Evolutionary conservation across 1,140 invertebrate species (phyloP), one percentile per base, ranked within the genome.

Genomic region (Schlechtendalia chinensis): DNA sequence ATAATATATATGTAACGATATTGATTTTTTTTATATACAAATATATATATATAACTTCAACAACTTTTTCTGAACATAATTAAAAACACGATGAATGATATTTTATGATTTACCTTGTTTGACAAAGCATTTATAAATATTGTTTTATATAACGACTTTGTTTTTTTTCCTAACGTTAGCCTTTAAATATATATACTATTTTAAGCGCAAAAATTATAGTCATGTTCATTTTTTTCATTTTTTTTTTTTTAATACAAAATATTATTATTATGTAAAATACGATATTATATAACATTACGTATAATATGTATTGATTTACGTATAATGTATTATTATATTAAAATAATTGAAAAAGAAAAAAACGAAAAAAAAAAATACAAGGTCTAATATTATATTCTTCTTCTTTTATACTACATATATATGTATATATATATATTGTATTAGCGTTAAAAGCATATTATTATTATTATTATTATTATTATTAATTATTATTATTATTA

Each of bases 1-100:
- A n/a, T n/a, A n/a, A n/a, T n/a, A n/a, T n/a, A n/a, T n/a, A n/a
- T n/a, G n/a, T n/a, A n/a, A n/a, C n/a, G n/a, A n/a, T n/a, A 77
- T 24, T n/a, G 16, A 16, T 77, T 47, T 61, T 61, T 77, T 77
- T 77, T 77, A 61, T 77, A 61, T n/a, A n/a, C n/a, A n/a, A n/a
- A 74, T 56, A 29, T 39, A 69, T 19, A 69, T 53, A 47, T 79
- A 45, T 79, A 79, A 77, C 74, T 77, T 77, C 74, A 22, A 59
- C n/a, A 77, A 77, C 74, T 77, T 77, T 75, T 77, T 77, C 74
- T 77, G 74, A 77, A 77, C 56, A 45, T 77, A 17, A 74, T 39
- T 77, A 77, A 59, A 72, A 45, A 77, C 74, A 59, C 74, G n/a
- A 39, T 59, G 29, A 39, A 39, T 77, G 29, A n/a, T n/a, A n/a